Evolutionary conservation across 2,888 invertebrate genomes (phyloP), one percentile per base, ranked within the genome.

Genomic region (Rhingia rostrata): DNA sequence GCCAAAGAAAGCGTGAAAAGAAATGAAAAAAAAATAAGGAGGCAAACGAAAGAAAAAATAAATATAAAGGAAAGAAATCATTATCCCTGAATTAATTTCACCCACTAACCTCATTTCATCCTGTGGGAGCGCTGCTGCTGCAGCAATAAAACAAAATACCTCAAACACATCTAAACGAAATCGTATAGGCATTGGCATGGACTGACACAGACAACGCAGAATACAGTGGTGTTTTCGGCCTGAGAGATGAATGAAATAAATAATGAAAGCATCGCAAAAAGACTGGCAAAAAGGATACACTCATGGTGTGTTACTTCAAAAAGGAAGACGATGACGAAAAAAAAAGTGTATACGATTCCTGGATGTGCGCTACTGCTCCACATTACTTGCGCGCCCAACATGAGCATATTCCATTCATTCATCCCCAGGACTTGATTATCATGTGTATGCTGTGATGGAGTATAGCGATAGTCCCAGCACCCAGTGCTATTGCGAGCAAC

Each of bases 21-120:
- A 66, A 72, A 64, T 22, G 47, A 64, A 61, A 70, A 54, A 39
- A 51, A 35, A 35, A 64, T 10, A 14, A 35, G 56, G 7, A 33
- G 22, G 9, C 7, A 30, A 41, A 67, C 6, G 43, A 6, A 49
- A 58, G n/a, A 78, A 49, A 45, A 64, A 58, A 45, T 69, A 39
- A 39, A 69, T 51, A 61, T 43, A 78, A 67, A 83, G 69, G 64
- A 74, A 74, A 84, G 83, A 75, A 75, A 84, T 84, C 84, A 84
- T 84, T 84, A 84, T 84, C 84, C 84, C 84, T 80, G 84, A 80
- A 84, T 84, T 84, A 84, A 80, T 84, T 84, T 84, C 84, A 84
- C 84, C 84, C 84, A 84, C 84, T 84, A 80, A 84, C 84, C 84
- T 75, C 84, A 84, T 84, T 84, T 84, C 49, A 75, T 84, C 84